A percentile compares a stretch with the other conserved stretches of the same genome.
Conservation (phyloP, 1,140 invertebrate genomes). For the Drosophila sp. region DNA sequence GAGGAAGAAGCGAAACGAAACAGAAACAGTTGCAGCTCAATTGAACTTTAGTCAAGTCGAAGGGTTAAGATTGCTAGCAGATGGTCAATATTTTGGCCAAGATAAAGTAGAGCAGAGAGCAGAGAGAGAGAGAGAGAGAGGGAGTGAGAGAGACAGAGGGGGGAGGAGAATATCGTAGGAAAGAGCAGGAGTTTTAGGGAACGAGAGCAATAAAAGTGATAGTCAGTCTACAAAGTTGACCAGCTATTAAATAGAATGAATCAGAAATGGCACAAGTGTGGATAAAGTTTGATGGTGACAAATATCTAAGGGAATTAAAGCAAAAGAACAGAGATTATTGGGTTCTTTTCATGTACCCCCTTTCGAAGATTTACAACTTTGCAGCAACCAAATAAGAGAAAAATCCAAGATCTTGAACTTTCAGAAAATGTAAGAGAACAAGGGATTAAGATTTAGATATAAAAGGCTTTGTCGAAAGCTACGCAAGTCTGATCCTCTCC, state of each 20-base stretch:
- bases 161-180: not conserved
- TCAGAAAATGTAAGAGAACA: too few species aligned
- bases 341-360: too few species aligned
- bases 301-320: too few species aligned
- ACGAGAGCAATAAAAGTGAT: not conserved
- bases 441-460: too few species aligned
- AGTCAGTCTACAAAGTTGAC: not conserved
- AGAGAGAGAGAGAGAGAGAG: not conserved
- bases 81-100: constrained; percentile 17
- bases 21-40: constrained; percentile 18
- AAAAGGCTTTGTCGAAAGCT: too few species aligned
- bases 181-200: not conserved
- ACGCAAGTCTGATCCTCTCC: too few species aligned
- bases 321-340: too few species aligned
- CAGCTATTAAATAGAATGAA: not conserved
- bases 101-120: not conserved
- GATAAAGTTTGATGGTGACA: too few species aligned
- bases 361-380: too few species aligned
- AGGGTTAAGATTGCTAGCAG: constrained; percentile 16
- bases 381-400: too few species aligned
- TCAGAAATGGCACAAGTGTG: not conserved
- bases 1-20: not conserved
- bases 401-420: too few species aligned
- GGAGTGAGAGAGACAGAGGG: too few species aligned
- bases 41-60: constrained; percentile 5